Evolutionary conservation across 2,888 invertebrate genomes (phyloP).

Genomic region (Aspidapion aeneum): DNA sequence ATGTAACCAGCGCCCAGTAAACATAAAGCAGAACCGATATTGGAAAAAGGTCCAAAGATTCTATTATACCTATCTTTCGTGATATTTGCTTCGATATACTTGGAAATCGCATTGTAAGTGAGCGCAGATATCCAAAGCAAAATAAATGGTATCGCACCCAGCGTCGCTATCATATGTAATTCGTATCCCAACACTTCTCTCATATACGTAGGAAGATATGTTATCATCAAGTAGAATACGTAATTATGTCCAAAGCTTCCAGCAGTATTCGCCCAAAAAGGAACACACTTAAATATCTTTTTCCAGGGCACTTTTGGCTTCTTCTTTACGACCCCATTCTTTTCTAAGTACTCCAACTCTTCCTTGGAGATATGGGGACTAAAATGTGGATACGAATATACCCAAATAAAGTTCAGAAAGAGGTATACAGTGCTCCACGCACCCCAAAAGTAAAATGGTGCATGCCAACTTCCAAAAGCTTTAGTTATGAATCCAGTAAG

Average conservation of each 20-base stretch:
- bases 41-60: slow-evolving; percentile 36
- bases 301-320: slow-evolving; percentile 23
- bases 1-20: slow-evolving; percentile 60
- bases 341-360: slow-evolving; percentile 19
- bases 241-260: slow-evolving; percentile 66
- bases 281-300: slow-evolving; percentile 20
- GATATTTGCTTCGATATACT: not conserved
- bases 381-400: slow-evolving; percentile 56
- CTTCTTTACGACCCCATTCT: not conserved
- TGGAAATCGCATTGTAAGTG: slow-evolving; percentile 5
- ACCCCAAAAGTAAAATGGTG: slow-evolving; percentile 22
- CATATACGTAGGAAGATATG: slow-evolving; percentile 59
- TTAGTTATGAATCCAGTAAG: slow-evolving; percentile 67
- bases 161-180: slow-evolving; percentile 14
- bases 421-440: slow-evolving; percentile 7
- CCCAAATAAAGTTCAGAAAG: slow-evolving; percentile 27
- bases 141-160: slow-evolving; percentile 18
- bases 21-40: slow-evolving; percentile 58
- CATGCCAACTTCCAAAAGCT: slow-evolving; percentile 63
- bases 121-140: slow-evolving; percentile 18
- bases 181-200: slow-evolving; percentile 24
- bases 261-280: slow-evolving; percentile 49
- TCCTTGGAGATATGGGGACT: slow-evolving; percentile 39
- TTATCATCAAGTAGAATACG: slow-evolving; percentile 63
- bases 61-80: slow-evolving; percentile 5